Evolutionary conservation across 2,797 vertebrate genomes (phyloP).

Genomic region (Chrysocyon brachyurus): DNA sequence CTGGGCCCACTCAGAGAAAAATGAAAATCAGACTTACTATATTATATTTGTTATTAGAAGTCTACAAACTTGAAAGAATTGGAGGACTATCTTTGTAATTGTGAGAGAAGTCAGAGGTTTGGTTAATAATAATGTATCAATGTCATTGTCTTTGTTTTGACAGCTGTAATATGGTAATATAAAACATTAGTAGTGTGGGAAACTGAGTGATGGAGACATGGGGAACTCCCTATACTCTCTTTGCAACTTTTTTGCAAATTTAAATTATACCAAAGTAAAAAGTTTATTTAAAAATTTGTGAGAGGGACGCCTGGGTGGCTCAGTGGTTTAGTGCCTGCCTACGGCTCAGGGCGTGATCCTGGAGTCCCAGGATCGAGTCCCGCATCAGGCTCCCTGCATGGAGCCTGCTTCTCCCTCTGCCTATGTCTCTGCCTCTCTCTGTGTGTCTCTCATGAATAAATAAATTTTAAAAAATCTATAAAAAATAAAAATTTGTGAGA

Average conservation of each 20-base stretch:
- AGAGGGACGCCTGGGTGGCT: no score
- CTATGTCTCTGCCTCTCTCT: no score
- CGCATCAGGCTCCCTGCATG: no score
- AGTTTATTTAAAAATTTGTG: neutral
- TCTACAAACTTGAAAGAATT: neutral
- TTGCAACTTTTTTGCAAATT: neutral
- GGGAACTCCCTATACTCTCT: neutral
- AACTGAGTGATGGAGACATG: neutral
- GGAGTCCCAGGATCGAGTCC: no score
- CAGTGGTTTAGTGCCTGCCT: no score
- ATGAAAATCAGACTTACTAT: neutral
- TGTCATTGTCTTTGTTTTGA: constrained; percentile 25
- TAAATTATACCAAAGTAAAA: constrained; percentile 4
- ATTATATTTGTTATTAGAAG: neutral
- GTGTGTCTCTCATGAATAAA: no score
- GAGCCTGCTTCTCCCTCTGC: no score
- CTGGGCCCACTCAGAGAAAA: neutral
- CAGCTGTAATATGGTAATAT: neutral
- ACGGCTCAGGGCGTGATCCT: no score
- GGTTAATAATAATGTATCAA: neutral
- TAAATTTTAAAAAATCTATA: no score
- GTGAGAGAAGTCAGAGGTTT: neutral
- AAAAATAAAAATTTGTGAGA: neutral
- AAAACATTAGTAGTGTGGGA: neutral
- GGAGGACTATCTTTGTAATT: neutral